Base-by-base conservation (phyloP, 1,140 invertebrate genomes). In the Lasaia peninsularis region DNA sequence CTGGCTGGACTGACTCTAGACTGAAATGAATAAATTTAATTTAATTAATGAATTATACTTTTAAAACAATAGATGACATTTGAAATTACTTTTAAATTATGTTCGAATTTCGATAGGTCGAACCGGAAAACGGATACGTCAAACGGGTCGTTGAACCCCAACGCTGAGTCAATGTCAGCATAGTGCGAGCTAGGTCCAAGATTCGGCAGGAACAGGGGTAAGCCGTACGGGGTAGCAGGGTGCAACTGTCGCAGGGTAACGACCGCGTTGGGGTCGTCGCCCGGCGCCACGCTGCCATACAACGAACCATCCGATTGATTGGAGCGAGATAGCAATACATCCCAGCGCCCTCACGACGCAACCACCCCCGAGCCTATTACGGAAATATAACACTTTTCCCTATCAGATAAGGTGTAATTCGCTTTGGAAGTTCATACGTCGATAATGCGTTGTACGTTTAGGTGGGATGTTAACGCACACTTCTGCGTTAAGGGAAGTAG, bases 171-270 rank as follows among this genome's bases (percentile, higher is more conserved):
- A 88, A 88, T 88, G 85, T 86, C 85, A 87, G 81, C 68, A 67
- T 68, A 69, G 64, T 71, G 65, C 67, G 71, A 65, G 69, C 65
- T 61, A 69, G 77, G 70, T 71, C 84, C 75, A 85, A 82, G 80
- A 86, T 87, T 87, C 79, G 80, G 78, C 73, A 78, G 77, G 77
- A 79, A 77, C 68, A 74, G 75, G 84, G 84, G 84, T 87, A 75
- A 78, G 67, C 68, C 32, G 62, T 60, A 71, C 73, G 71, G 80
- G 78, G 80, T 82, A 82, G 81, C 80, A 86, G 82, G 84, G 82
- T 86, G 82, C 84, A 84, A 75, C 71, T 69, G 73, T 75, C 72
- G 74, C 80, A 62, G 84, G 80, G 78, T 77, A 85, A 86, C 79
- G 82, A 86, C 81, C 82, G 72, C 60, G 62, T 69, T 72, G 80